Conservation (phyloP, 2,888 invertebrate genomes). For the Chrysolina haemoptera region DNA sequence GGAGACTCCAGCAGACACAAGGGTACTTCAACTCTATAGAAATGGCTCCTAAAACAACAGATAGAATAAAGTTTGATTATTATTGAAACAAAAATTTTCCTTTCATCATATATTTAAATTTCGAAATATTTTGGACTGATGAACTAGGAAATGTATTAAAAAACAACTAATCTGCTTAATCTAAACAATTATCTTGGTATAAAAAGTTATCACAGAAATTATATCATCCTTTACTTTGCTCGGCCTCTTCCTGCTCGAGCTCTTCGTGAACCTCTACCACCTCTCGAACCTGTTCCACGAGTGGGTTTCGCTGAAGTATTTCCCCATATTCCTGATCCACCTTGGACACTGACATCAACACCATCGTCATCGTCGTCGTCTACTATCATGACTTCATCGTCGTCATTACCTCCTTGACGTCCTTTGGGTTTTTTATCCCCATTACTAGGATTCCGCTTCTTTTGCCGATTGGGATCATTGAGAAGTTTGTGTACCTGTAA, state of each 20-base stretch:
- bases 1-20: too few relatives aligned
- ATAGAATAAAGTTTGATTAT: too few relatives aligned
- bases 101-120: not conserved
- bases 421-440: not conserved
- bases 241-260: slow-evolving; percentile 21
- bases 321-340: not conserved
- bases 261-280: slow-evolving; percentile 22
- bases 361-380: slow-evolving; percentile 19
- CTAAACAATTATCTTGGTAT: not conserved
- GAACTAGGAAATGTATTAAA: too few relatives aligned
- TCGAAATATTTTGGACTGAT: too few relatives aligned
- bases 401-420: not conserved
- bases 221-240: slow-evolving; percentile 14
- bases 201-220: slow-evolving; percentile 1
- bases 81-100: too few relatives aligned
- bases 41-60: too few relatives aligned
- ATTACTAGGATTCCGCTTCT: not conserved
- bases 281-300: slow-evolving; percentile 9
- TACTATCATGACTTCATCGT: slow-evolving; percentile 11
- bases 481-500: slow-evolving; percentile 22
- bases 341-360: slow-evolving; percentile 4
- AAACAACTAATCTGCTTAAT: not conserved
- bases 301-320: not conserved
- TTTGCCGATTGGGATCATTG: slow-evolving; percentile 8
- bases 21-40: too few relatives aligned